Percentiles rank a stretch among this genome's conserved stretches.
Evolutionary conservation across 1,140 invertebrate genomes (phyloP).

Genomic region (Cylas formicarius): DNA sequence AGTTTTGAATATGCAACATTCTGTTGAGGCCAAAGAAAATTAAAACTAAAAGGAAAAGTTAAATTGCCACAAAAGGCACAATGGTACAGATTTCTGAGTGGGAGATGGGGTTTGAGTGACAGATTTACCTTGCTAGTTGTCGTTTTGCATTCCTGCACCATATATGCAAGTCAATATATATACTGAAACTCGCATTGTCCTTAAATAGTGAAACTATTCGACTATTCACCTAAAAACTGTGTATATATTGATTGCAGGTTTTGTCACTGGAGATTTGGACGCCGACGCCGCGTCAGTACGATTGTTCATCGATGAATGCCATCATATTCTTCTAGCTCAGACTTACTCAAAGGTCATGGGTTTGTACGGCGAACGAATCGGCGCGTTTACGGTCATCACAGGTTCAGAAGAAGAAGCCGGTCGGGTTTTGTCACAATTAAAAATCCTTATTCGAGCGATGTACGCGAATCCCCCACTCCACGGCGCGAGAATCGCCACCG

Average conservation of each 20-base stretch:
- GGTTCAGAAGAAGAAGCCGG: conserved; percentile 70
- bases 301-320: conserved; percentile 64
- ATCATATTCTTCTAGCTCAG: conserved; percentile 84
- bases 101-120: too few species aligned
- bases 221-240: too few species aligned
- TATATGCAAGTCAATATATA: too few species aligned
- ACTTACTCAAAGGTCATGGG: conserved; percentile 99
- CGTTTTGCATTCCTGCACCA: too few species aligned
- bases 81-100: too few species aligned
- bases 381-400: conserved; percentile 57
- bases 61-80: too few species aligned
- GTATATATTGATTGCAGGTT: conserved; percentile 43
- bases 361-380: conserved; percentile 80
- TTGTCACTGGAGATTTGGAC: conserved; percentile 92
- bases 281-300: conserved; percentile 74
- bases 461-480: conserved; percentile 97
- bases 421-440: conserved; percentile 85
- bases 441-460: conserved; percentile 91
- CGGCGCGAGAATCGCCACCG: conserved; percentile 81
- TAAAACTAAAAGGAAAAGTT: too few species aligned
- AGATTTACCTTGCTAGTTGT: too few species aligned
- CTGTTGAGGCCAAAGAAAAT: too few species aligned
- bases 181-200: too few species aligned
- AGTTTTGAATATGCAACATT: too few species aligned
- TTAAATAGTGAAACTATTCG: too few species aligned